Conservation (phyloP, 2,797 vertebrate genomes). For the Silurus lanzhouensis region DNA sequence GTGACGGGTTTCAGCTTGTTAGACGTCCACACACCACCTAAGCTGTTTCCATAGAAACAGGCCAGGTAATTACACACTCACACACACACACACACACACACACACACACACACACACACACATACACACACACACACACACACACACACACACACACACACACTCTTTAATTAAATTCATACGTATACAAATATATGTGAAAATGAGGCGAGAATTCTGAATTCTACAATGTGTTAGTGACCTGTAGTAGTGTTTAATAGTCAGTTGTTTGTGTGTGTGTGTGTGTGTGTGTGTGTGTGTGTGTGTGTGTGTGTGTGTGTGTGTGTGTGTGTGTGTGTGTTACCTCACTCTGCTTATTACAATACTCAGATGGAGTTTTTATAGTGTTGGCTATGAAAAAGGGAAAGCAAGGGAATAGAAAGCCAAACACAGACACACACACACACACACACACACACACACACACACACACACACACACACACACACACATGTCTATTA, state of each 20-base stretch:
- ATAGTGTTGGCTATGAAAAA: slow-evolving; percentile 15
- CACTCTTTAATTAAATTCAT: too few species aligned
- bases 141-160: too few species aligned
- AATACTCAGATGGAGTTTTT: slow-evolving; percentile 28
- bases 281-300: too few species aligned
- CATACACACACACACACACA: too few species aligned
- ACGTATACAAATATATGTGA: too few species aligned
- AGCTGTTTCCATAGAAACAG: slow-evolving; percentile 52
- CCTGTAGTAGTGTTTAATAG: too few species aligned
- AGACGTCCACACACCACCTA: slow-evolving; percentile 22
- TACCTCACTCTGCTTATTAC: slow-evolving; percentile 20
- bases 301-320: slow-evolving; percentile 12
- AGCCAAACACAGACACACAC: slow-evolving; percentile 9
- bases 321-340: not conserved
- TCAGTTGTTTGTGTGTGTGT: too few species aligned
- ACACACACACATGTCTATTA: not conserved
- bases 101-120: too few species aligned
- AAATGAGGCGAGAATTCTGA: too few species aligned
- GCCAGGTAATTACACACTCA: slow-evolving; percentile 6
- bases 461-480: not conserved
- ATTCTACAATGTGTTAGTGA: too few species aligned
- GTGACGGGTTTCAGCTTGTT: slow-evolving; percentile 34
- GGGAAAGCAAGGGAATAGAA: not conserved
- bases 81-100: slow-evolving; percentile 19
- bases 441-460: slow-evolving; percentile 1